Percentiles rank a stretch among this genome's conserved stretches.
phyloP scores from a whole-genome alignment of 2,113 vertebrate genomes.

The Ursus arctos region DNA sequence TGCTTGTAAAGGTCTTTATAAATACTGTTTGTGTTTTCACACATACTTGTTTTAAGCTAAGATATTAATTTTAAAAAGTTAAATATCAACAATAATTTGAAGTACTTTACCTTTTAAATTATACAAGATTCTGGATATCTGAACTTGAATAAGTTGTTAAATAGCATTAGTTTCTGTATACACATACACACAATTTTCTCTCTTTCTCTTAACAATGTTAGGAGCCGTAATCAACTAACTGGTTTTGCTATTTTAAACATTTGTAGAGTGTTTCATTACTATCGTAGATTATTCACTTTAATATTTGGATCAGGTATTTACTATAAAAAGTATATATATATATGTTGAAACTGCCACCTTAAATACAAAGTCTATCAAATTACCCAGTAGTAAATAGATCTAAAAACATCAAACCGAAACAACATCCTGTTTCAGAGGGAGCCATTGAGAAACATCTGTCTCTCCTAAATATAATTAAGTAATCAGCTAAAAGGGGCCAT shows the following conservation, averaged over 20 bases:
- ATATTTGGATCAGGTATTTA: background rate
- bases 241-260: background rate
- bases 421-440: background rate
- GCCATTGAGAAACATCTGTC: background rate
- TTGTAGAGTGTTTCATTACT: background rate
- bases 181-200: background rate
- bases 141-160: background rate
- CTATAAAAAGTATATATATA: background rate
- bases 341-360: background rate
- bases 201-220: background rate
- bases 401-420: slow-evolving; percentile 28
- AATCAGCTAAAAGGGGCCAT: slow-evolving; percentile 3
- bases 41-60: background rate
- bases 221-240: background rate
- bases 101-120: background rate
- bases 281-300: background rate
- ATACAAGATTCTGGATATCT: background rate
- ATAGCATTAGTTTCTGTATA: background rate
- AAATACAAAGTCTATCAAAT: background rate
- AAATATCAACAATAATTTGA: background rate
- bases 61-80: background rate
- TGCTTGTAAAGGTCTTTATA: background rate
- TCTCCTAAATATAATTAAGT: slow-evolving; percentile 40
- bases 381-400: background rate
- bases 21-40: background rate